Percentiles rank a stretch among this genome's conserved stretches.
Evolutionary conservation across 2,113 vertebrate species (phyloP).

Genomic region (Gallinago media): DNA sequence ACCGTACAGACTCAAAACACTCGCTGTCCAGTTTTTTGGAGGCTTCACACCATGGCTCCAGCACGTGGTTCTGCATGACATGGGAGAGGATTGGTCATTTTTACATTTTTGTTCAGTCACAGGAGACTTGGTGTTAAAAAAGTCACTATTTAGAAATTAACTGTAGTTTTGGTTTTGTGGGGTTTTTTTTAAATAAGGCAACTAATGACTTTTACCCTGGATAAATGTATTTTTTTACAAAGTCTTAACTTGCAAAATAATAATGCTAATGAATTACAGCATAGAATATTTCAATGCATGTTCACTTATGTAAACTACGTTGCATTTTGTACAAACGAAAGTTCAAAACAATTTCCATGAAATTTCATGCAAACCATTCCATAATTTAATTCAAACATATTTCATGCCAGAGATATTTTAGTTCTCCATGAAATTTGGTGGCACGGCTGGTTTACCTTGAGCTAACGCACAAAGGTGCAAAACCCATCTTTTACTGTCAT

Average conservation of each 20-base stretch:
- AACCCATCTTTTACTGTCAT: not conserved
- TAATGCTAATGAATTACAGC: not conserved
- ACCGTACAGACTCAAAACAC: not conserved
- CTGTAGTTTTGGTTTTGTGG: fast-evolving
- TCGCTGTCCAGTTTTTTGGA: not conserved
- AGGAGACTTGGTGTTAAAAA: not conserved
- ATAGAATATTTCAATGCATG: not conserved
- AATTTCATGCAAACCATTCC: not conserved
- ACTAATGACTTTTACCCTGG: not conserved
- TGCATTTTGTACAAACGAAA: not conserved
- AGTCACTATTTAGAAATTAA: not conserved
- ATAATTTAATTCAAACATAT: not conserved
- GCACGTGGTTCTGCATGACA: not conserved
- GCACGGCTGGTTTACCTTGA: not conserved
- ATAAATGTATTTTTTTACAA: not conserved
- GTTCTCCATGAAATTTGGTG: not conserved
- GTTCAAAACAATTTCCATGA: not conserved
- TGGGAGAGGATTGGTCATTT: not conserved
- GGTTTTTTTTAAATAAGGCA: not conserved
- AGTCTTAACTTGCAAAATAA: not conserved
- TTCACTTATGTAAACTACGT: not conserved
- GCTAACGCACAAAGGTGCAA: not conserved
- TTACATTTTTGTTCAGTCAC: not conserved
- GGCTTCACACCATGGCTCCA: not conserved
- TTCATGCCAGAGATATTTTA: not conserved